Conservation (phyloP, 2,113 vertebrate species). For the Antechinus flavipes region DNA sequence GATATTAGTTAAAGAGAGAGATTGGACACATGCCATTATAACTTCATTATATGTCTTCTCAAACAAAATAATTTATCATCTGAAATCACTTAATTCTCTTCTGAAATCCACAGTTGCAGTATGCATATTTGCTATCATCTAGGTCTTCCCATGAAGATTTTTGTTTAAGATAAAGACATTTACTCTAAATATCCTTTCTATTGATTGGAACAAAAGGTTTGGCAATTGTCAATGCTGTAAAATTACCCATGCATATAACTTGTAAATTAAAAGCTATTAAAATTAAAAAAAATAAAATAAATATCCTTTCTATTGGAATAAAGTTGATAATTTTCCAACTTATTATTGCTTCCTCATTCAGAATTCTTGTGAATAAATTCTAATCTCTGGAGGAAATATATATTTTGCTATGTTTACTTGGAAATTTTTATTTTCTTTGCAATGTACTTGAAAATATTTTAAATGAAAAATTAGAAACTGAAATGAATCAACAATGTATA, state of each 20-base stretch:
- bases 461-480: slow-evolving; percentile 40
- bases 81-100: slow-evolving; percentile 37
- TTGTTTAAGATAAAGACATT: neutral
- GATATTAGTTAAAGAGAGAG: slow-evolving; percentile 33
- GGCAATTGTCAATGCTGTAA: too few relatives aligned
- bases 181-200: slow-evolving; percentile 19
- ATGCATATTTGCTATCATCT: slow-evolving; percentile 3
- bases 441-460: slow-evolving; percentile 7
- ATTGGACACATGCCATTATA: slow-evolving; percentile 4
- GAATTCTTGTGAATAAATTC: slow-evolving; percentile 19
- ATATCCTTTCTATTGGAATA: slow-evolving; percentile 20
- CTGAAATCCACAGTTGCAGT: neutral
- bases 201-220: neutral
- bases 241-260: too few relatives aligned
- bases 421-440: neutral
- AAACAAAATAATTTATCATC: slow-evolving; percentile 10
- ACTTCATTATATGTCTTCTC: slow-evolving; percentile 34
- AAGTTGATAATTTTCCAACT: slow-evolving; percentile 14
- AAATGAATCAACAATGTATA: slow-evolving; percentile 23
- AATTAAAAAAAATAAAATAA: neutral
- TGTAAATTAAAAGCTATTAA: too few relatives aligned
- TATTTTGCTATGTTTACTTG: slow-evolving; percentile 23
- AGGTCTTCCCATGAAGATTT: neutral
- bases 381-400: neutral
- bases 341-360: neutral